Evolutionary conservation across 2,797 vertebrate species (phyloP).

Genomic region (Spheniscus humboldti): DNA sequence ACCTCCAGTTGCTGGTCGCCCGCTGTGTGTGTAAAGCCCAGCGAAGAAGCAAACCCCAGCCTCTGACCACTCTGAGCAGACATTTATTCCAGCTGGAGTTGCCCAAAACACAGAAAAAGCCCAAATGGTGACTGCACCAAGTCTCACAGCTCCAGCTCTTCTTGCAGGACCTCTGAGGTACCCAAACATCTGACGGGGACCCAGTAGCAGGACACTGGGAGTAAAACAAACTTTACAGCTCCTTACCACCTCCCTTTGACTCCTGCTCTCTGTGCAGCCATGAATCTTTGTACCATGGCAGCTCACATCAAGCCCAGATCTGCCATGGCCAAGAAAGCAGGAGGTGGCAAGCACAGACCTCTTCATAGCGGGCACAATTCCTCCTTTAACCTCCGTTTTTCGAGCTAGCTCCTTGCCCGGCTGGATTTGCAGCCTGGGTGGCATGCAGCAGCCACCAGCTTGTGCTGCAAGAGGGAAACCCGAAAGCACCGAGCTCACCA

Average conservation of each 20-base stretch:
- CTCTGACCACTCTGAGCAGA: neutral
- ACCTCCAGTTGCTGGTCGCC: neutral
- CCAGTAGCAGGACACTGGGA: neutral
- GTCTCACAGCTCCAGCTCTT: neutral
- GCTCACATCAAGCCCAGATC: neutral
- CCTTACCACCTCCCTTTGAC: neutral
- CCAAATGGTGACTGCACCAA: neutral
- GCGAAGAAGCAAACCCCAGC: neutral
- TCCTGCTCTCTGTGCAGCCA: neutral
- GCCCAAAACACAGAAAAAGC: neutral
- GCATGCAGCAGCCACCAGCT: neutral
- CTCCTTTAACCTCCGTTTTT: neutral
- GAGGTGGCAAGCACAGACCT: neutral
- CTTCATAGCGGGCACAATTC: neutral
- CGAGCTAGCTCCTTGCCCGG: neutral
- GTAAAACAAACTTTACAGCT: neutral
- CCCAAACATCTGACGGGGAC: neutral
- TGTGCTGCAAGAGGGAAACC: neutral
- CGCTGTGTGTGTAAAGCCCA: neutral
- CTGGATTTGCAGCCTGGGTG: neutral
- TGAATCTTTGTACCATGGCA: neutral
- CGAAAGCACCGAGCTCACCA: rapidly evolving
- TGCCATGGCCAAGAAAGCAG: neutral
- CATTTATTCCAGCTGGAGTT: neutral
- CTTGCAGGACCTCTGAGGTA: neutral